Base-by-base conservation (phyloP, 1,140 invertebrate species). In the Drosophila punjabiensis region DNA sequence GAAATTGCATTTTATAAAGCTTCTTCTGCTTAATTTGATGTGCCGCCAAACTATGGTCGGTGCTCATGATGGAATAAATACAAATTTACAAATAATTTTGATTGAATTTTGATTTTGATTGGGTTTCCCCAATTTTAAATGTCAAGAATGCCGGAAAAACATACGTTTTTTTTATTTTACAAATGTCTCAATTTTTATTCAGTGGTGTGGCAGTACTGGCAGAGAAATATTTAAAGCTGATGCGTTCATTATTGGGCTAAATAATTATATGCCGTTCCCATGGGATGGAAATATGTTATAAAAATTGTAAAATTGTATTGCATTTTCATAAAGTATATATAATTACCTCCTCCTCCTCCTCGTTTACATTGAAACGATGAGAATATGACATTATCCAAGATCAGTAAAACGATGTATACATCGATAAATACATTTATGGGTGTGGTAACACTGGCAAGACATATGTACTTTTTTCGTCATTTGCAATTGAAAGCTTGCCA, bases 11-110 rank as follows among this genome's bases (percentile, higher is more conserved):
- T n/a, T 33, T 33, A 18, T 8, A 43, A 43, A 63, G 63, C 16
- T 43, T 30, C 2, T 14, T 24, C 4, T 66, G 35, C 28, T 11
- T 41, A n/a, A 24, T 16, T 41, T 30, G 33, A 14, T 66, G 11
- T 3, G 10, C 14, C 10, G 20, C 16, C 8, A 24, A 28, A 11
- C 14, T 33, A 3, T 16, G 24, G 2, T 18, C 4, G 2, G n/a
- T 11, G 30, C 13, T 35, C 64, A 67, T 67, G 33, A 35, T 59
- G 20, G 13, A 24, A 28, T n/a, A 53, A 18, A 33, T 35, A 14
- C 1, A 24, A 43, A 24, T n/a, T 14, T 16, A 18, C 39, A 28
- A 14, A 28, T 11, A 64, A 64, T 67, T 67, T 67, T 10, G 30
- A 64, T 7, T 0, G 11, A 61, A 32, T 30, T 63, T 11, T n/a